Evolutionary conservation across 2,888 invertebrate genomes (phyloP), one percentile per base, ranked within the genome.

Genomic region (Uloborus plumipes): DNA sequence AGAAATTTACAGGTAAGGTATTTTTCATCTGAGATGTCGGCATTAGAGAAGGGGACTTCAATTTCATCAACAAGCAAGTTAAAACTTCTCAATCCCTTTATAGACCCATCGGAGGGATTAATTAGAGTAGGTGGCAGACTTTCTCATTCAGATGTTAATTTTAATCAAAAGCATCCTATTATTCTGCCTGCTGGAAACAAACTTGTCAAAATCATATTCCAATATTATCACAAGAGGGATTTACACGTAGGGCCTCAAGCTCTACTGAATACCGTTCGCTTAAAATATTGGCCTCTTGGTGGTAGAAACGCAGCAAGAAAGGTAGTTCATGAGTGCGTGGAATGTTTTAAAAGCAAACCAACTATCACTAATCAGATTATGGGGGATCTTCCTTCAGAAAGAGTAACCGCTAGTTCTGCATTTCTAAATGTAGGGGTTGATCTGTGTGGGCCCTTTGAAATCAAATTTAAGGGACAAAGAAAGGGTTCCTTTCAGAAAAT

Each of bases 401-500:
- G 49, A 71, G 59, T 71, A 2, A 59, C 9, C 1, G 20, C 22
- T 47, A 61, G 49, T 22, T 47, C 71, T 13, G 39, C 39, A 6
- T 81, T 81, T 61, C n/a, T 13, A 7, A 16, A 53, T 51, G 49
- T 20, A 0, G 71, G 76, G 16, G 49, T 72, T 1, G 80, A 84
- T 39, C 76, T 78, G 47, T 80, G 64, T 15, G 72, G 72, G 6
- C 80, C 71, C 9, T 84, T 76, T 62, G 18, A 18, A 2, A 61
- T 74, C 15, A 79, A 58, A 47, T 70, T 39, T 14, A 59, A 61
- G 22, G n/a, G 55, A 31, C 67, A 69, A 15, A 16, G 49, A 9
- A 55, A 74, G 18, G 22, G 69, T 2, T n/a, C n/a, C 47, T 59
- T 61, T 14, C n/a, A 50, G 22, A 85, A 85, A 47, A 61, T 64